These are phyloP conservation scores for Drosophila subobscura DNA, from an alignment of 1,140 invertebrate species.

Conservation along the genomic window DNA sequence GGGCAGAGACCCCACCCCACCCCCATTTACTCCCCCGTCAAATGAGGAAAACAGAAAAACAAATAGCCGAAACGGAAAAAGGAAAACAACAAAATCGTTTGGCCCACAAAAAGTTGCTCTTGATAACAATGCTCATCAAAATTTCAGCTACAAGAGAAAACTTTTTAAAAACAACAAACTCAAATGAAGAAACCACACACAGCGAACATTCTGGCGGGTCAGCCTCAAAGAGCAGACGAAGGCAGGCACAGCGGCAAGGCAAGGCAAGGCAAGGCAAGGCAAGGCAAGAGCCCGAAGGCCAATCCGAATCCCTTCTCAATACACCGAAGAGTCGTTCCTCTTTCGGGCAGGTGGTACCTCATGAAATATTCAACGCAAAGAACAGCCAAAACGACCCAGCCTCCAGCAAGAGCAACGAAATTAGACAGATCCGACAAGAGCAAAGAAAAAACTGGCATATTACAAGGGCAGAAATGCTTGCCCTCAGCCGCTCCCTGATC, in stretches of 20 bases:
- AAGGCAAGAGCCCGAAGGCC: constrained; percentile 1
- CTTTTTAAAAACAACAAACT: constrained; percentile 66
- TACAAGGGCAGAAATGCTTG: background rate
- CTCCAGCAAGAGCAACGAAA: constrained; percentile 35
- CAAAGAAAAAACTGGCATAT: constrained; percentile 20
- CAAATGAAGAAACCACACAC: constrained; percentile 61
- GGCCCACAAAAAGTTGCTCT: constrained; percentile 61
- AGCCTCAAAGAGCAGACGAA: constrained; percentile 4
- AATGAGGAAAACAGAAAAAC: constrained; percentile 15
- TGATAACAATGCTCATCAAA: constrained; percentile 76
- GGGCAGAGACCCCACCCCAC: too few species aligned
- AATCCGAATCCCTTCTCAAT: constrained; percentile 28
- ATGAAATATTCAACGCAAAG: constrained; percentile 60
- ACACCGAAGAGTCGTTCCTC: constrained; percentile 23
- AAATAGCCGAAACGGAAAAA: constrained; percentile 31
- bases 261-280: background rate
- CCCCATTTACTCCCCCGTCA: constrained; percentile 6
- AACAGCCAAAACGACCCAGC: constrained; percentile 25
- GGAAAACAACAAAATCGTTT: constrained; percentile 36
- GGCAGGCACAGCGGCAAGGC: too few species aligned
- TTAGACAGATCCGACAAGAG: constrained; percentile 36
- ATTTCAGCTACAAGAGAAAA: constrained; percentile 77
- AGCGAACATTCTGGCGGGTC: constrained; percentile 24
- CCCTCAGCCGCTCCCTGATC: constrained; percentile 22
- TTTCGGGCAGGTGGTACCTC: constrained; percentile 38